A percentile compares a stretch with the other conserved stretches of the same genome.
phyloP scores from a whole-genome alignment of 1,140 invertebrate genomes.

The Euborellia annulipes region DNA sequence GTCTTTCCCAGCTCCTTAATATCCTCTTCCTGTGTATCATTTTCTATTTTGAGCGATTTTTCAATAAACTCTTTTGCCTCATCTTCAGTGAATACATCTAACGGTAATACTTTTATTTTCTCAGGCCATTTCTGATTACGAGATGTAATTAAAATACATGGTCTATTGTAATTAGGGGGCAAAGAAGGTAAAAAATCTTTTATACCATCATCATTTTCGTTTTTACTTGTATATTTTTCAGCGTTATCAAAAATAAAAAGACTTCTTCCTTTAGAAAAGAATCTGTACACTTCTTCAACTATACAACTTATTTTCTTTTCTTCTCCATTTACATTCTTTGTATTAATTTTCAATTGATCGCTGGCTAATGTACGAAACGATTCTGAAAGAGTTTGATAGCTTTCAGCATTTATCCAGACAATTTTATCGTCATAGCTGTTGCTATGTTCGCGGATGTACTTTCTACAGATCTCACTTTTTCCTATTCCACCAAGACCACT shows the following conservation, averaged over 20 bases:
- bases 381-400: slow-evolving; percentile 5
- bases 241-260: slow-evolving; percentile 20
- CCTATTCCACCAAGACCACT: slow-evolving; percentile 17
- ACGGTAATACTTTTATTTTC: slow-evolving; percentile 6
- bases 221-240: slow-evolving; percentile 10
- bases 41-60: slow-evolving; percentile 10
- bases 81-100: slow-evolving; percentile 10
- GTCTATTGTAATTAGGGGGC: slow-evolving; percentile 4
- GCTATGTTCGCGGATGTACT: slow-evolving; percentile 13
- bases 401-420: slow-evolving; percentile 18
- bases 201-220: slow-evolving; percentile 8
- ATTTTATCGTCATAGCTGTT: slow-evolving; percentile 15
- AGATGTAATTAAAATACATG: slow-evolving; percentile 15
- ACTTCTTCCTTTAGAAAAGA: slow-evolving; percentile 11
- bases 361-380: slow-evolving; percentile 14
- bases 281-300: slow-evolving; percentile 14
- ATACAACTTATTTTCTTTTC: slow-evolving; percentile 9
- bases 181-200: slow-evolving; percentile 12
- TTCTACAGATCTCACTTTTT: slow-evolving; percentile 16
- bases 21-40: slow-evolving; percentile 7
- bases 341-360: slow-evolving; percentile 10
- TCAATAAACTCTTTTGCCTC: slow-evolving; percentile 13
- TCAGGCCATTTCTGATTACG: slow-evolving; percentile 10
- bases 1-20: slow-evolving; percentile 7
- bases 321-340: slow-evolving; percentile 9